phyloP scores from a whole-genome alignment of 2,113 vertebrate species.

The Lagopus muta region DNA sequence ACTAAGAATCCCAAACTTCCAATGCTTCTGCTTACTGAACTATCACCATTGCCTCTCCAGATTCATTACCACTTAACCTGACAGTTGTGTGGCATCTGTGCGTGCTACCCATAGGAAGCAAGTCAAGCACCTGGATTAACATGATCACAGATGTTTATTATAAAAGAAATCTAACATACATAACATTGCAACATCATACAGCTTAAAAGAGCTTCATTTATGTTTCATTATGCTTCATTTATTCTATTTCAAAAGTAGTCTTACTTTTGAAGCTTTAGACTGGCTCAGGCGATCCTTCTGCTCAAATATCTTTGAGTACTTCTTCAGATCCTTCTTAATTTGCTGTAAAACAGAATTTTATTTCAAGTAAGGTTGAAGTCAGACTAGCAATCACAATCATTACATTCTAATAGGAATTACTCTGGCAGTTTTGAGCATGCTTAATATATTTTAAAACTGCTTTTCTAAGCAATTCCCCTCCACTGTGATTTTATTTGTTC shows the following conservation, averaged over 20 bases:
- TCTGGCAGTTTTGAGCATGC: background rate
- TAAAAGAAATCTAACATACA: background rate
- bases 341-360: constrained; percentile 76
- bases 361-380: background rate
- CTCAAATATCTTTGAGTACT: constrained; percentile 99
- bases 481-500: background rate
- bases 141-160: background rate
- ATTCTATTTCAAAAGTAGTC: background rate
- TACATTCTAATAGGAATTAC: background rate
- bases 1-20: background rate
- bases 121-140: background rate
- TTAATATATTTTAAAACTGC: background rate
- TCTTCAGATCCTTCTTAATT: constrained; percentile 99
- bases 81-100: background rate
- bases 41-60: background rate
- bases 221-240: too few relatives aligned
- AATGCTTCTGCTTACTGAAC: background rate
- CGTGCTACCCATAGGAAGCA: background rate
- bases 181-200: background rate
- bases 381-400: background rate
- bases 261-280: constrained; percentile 97
- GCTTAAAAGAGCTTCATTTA: background rate
- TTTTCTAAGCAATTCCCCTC: background rate
- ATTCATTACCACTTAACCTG: background rate
- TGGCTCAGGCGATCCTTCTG: constrained; percentile 99